Percentiles rank a stretch among this genome's conserved stretches.
Conservation (phyloP, 2,113 vertebrate genomes). For the Sciurus niger region DNA sequence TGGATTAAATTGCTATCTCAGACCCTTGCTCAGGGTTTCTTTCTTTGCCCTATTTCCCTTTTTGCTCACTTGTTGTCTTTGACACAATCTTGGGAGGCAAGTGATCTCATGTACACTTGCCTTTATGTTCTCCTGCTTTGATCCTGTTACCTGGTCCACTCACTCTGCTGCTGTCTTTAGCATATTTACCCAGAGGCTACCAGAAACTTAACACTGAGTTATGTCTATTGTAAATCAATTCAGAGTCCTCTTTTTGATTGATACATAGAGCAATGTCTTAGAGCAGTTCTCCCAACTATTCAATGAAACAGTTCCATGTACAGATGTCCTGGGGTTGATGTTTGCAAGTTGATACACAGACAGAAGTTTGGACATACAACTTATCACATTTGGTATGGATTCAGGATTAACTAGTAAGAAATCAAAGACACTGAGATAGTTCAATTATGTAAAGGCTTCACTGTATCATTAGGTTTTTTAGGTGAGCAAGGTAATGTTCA, state of each 20-base stretch:
- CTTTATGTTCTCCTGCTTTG: background rate
- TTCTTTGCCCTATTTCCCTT: rapidly evolving
- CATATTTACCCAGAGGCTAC: background rate
- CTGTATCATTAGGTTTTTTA: background rate
- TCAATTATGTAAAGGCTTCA: background rate
- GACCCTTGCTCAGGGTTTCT: background rate
- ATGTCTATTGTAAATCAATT: background rate
- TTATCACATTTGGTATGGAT: background rate
- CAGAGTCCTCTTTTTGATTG: background rate
- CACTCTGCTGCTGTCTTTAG: background rate
- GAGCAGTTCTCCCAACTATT: background rate
- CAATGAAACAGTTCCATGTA: background rate
- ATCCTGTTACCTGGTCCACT: background rate
- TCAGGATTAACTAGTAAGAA: background rate
- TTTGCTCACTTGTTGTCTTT: background rate
- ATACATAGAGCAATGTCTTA: background rate
- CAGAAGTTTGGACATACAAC: background rate
- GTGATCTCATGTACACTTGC: background rate
- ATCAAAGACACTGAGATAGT: background rate
- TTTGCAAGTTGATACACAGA: background rate
- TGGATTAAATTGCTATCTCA: background rate
- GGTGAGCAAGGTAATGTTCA: background rate
- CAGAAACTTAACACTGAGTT: background rate
- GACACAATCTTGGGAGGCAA: background rate
- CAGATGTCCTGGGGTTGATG: background rate